Evolutionary conservation across 2,888 invertebrate species (phyloP), one percentile per base, ranked within the genome.

Genomic region (Blera fallax): DNA sequence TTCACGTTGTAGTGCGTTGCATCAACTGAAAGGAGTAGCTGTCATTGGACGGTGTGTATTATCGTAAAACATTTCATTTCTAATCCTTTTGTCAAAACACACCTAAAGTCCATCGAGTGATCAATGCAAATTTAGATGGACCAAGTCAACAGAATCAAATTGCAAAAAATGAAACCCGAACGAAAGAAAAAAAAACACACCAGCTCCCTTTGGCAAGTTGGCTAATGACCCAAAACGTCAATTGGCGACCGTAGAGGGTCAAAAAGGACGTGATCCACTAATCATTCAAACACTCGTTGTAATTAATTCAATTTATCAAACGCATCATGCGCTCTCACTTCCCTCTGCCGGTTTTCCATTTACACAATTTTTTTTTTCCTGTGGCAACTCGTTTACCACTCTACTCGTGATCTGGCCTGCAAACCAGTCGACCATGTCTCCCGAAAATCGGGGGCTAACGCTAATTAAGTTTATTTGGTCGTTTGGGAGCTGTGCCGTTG

Each of bases 261-360:
- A 64, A 67, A 80, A 72, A 43, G 72, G 62, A 60, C 81, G 43
- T 72, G 60, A 48, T 76, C 54, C 72, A 77, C 81, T 72, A 85
- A 85, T 85, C 85, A 85, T 77, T 85, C 81, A 76, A 77, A 81
- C 81, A 77, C 85, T 85, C 70, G 81, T 67, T 77, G 81, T 85
- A 85, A 85, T 85, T 85, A 85, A 85, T 85, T 85, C 85, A 85
- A 85, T 85, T 80, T 77, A 77, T 85, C 85, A 85, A 77, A 85
- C 79, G 74, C 85, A 85, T 85, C 80, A 67, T 85, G 72, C 34
- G 58, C 67, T 37, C 48, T 54, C 58, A 14, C 32, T 60, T 34
- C 56, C 43, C 37, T 54, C 45, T 50, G 32, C n/a, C 16, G 34
- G 37, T 60, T 21, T 62, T 32, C 40, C 40, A 37, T 67, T 56